Base-by-base conservation (phyloP, 2,888 invertebrate genomes). In the Spilosoma lubricipeda region DNA sequence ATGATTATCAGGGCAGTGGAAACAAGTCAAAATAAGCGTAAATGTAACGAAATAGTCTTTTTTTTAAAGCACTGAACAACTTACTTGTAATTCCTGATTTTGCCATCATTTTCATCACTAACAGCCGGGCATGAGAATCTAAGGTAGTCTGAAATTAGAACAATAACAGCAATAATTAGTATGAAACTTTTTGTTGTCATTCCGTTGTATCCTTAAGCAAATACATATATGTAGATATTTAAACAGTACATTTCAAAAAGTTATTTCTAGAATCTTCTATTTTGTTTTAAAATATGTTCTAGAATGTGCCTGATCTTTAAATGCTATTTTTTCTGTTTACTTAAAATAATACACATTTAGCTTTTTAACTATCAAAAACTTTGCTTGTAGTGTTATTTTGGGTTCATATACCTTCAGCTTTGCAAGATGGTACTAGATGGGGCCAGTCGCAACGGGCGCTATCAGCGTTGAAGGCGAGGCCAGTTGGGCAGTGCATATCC, bases 381-480 rank as follows among this genome's bases (percentile, higher is more conserved):
- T 30, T 27, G 2, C 27, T 63, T n/a, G 18, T 30, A 1, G 27
- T 13, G 11, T 59, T 8, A 13, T 59, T 15, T 4, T 63, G 70
- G 69, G 11, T 77, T n/a, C n/a, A 75, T 80, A 27, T 83, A 93
- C 94, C 97, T 96, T 88, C 87, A 80, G 82, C 77, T 33, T 98
- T 97, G 88, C 98, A 98, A 69, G 97, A 96, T 1, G 97, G 89
- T 0, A 98, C 98, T 86, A 97, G 96, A 89, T 98, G 98, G 3
- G 98, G 98, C 98, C 98, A 98, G 86, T 98, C 98, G 87, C 98
- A 98, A 64, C 97, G 96, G 80, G 97, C 97, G 13, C 93, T 96
- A 3, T 95, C 96, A 30, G 96, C 94, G 90, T 97, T 97, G 93
- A 97, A 98, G 18, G 98, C 98, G 76, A 98, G 94, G 36, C 98